These are phyloP conservation scores for Geococcyx californianus DNA, from an alignment of 2,113 vertebrate genomes.

Conservation along the genomic window DNA sequence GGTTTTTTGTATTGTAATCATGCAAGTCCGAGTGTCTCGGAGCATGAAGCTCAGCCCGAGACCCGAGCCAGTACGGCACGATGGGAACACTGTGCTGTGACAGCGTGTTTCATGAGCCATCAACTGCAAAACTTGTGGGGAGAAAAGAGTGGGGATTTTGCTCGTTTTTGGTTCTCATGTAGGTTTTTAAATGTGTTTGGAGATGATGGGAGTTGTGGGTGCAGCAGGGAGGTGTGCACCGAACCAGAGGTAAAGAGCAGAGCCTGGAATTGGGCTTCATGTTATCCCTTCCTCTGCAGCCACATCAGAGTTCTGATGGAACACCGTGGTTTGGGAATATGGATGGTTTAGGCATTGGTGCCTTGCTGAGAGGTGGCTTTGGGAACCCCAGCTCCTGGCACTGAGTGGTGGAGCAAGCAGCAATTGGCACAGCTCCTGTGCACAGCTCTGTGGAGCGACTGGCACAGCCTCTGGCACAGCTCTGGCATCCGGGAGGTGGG, in stretches of 20 bases:
- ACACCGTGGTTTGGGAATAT: fast-evolving
- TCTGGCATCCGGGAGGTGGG: not conserved
- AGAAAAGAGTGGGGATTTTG: not conserved
- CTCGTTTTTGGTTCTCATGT: not conserved
- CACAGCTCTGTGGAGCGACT: no score
- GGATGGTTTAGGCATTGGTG: not conserved
- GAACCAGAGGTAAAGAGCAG: not conserved
- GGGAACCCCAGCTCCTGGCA: not conserved
- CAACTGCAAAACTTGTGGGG: not conserved
- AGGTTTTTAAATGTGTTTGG: not conserved
- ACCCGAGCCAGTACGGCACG: not conserved
- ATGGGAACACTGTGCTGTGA: not conserved
- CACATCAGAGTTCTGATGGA: fast-evolving
- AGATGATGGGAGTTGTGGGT: not conserved
- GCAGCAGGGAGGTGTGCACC: not conserved
- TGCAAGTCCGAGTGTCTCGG: not conserved
- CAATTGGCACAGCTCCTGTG: no score
- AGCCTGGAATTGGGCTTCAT: not conserved
- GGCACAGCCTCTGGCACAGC: not conserved
- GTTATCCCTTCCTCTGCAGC: not conserved
- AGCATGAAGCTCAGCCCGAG: not conserved
- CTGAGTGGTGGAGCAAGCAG: not conserved
- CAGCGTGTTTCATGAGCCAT: not conserved
- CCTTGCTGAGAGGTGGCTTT: not conserved
- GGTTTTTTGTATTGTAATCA: not conserved